Evolutionary conservation across 2,113 vertebrate genomes (phyloP), one percentile per base, ranked within the genome.

Genomic region (Nothobranchius kuhntae): DNA sequence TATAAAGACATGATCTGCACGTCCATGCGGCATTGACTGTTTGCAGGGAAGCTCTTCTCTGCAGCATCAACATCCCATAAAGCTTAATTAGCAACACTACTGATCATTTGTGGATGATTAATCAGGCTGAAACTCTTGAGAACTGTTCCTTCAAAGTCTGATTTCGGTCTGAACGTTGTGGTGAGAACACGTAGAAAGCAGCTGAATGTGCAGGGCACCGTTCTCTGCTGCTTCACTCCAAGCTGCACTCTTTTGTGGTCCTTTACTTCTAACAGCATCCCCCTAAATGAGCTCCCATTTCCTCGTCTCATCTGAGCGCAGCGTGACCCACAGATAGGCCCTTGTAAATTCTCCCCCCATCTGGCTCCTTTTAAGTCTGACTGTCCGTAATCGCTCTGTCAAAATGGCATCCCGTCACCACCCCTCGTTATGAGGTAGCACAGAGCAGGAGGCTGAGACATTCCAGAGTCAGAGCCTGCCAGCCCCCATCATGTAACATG

Each of bases 301-400:
- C 84, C 85, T 85, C 83, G 74, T 76, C 81, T 82, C 86, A 78
- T 86, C 81, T 64, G 64, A 80, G 81, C 78, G 50, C 81, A 81
- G 70, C 63, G 47, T 82, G 79, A 80, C 85, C 85, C 72, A 42
- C 79, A 68, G 80, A 84, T 65, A 68, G 77, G 63, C 48, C 53
- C 77, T 78, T 74, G 77, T 86, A 87, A 83, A 84, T 51, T 70
- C 82, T 73, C 51, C 60, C 61, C 11, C 71, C 87, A 84, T 86
- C 78, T 85, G 88, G 85, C 80, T 89, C 77, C 85, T 87, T 85
- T 90, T 81, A 84, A 84, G 80, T 78, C 81, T 79, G 78, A 80
- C 74, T 82, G 81, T 88, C 82, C 83, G 71, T 84, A 87, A 91
- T 89, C 73, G 53, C 82, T 81, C 76, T 68, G 85, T 87, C 89